These are phyloP conservation scores for Spodoptera exigua DNA, from an alignment of 2,888 invertebrate species.

Conservation along the genomic window DNA sequence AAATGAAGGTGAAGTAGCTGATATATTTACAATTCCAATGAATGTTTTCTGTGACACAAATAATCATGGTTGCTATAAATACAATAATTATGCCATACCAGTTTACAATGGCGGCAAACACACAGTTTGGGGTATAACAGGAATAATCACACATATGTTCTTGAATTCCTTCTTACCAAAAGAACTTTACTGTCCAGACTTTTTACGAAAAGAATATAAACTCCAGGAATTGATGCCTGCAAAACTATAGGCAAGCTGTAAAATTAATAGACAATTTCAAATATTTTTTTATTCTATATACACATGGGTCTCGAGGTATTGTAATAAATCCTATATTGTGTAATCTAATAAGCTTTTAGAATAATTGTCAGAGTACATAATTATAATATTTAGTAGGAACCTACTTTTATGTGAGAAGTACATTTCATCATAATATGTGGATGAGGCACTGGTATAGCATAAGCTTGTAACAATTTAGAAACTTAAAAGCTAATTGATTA, in stretches of 20 bases:
- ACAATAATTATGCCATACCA: conserved; percentile 83
- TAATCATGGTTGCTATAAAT: conserved; percentile 91
- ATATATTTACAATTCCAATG: conserved; percentile 92
- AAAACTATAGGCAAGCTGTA: conserved; percentile 23
- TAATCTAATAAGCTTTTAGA: no score
- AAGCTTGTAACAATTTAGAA: no score
- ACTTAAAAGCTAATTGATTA: no score
- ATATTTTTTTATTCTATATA: no score
- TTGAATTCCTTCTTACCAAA: conserved; percentile 74
- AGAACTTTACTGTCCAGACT: conserved; percentile 71
- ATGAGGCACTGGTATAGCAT: no score
- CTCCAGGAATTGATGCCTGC: conserved; percentile 70
- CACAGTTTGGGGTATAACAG: conserved; percentile 94
- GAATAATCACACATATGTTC: conserved; percentile 92
- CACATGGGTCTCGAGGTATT: no score
- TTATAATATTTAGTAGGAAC: no score
- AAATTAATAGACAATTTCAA: not conserved
- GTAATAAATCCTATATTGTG: not conserved
- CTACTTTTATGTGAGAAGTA: no score
- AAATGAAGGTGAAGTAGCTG: conserved; percentile 93
- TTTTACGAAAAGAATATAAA: conserved; percentile 68
- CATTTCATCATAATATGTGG: no score
- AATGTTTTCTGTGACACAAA: conserved; percentile 90
- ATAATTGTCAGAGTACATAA: no score
- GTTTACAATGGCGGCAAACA: conserved; percentile 88